Base-by-base conservation (phyloP, 2,113 vertebrate genomes). In the Epinephelus lanceolatus region DNA sequence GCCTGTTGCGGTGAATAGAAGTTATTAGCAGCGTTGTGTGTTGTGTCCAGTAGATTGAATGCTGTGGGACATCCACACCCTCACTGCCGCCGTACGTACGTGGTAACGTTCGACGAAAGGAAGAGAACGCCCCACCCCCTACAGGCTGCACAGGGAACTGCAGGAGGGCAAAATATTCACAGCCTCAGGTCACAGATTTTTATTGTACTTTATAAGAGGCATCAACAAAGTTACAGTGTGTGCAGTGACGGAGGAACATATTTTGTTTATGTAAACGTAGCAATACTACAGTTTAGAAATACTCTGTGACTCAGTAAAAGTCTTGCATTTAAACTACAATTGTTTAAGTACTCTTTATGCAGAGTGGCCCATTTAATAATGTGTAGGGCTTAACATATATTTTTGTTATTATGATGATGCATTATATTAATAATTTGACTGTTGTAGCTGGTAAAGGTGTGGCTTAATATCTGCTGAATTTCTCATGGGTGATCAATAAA, bases 31-130 rank as follows among this genome's bases (percentile, higher is more conserved):
- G 52, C 53, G 76, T 14, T 56, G 3, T 45, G 4, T 45, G 61
- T 68, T 59, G 56, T 65, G 59, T 71, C 7, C 49, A 6, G 33
- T 15, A 81, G 55, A 83, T 2, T 72, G 53, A 74, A 53, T 30
- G 71, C 72, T 3, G 86, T 55, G 57, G 66, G 63, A 77, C 66
- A 91, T 92, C 94, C 94, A 94, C 94, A 93, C 94, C 94, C 94
- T 94, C 91, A 8, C 30, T n/a, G 33, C 69, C 55, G 51, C 37
- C 62, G 62, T 65, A 66, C 60, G 53, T 85, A 57, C 59, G 71
- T 74, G 68, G 21, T 47, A 45, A 49, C 57, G 42, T 18, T 3
- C 3, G 27, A 9, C 0, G 2, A 27, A 30, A 30, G 42, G 17
- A 23, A 21, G 3, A 27, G 12, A 65, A 45, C 21, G 56, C 0